phyloP scores from a whole-genome alignment of 2,113 vertebrate genomes.

The Larimichthys crocea region DNA sequence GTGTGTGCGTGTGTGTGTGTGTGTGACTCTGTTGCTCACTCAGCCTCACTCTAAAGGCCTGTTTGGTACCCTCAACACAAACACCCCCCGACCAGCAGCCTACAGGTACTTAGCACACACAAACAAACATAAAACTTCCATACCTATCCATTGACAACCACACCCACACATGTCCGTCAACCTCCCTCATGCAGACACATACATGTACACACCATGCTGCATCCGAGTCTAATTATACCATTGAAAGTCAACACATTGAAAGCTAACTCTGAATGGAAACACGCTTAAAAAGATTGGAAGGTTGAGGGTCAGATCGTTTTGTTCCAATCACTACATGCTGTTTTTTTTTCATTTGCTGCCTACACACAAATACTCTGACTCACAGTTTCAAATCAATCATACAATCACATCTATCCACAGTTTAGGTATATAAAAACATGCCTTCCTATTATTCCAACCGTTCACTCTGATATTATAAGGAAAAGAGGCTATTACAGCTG shows the following conservation, averaged over 20 bases:
- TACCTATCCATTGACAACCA: conserved; percentile 13
- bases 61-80: conserved; percentile 51
- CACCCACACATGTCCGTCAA: background rate
- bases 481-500: conserved; percentile 44
- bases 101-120: conserved; percentile 59
- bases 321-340: conserved; percentile 56
- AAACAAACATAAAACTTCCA: background rate
- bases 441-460: conserved; percentile 47
- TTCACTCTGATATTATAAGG: conserved; percentile 45
- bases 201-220: background rate
- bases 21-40: conserved; percentile 56
- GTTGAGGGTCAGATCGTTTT: conserved; percentile 67
- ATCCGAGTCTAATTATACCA: conserved; percentile 49
- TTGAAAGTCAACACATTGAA: conserved; percentile 53
- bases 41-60: conserved; percentile 65
- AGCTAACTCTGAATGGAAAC: conserved; percentile 54
- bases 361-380: conserved; percentile 54
- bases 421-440: conserved; percentile 56
- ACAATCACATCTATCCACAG: conserved; percentile 62
- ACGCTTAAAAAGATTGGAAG: conserved; percentile 51
- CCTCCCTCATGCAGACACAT: background rate
- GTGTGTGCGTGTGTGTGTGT: conserved; percentile 23
- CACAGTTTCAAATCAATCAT: conserved; percentile 64
- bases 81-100: conserved; percentile 48
- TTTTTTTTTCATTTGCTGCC: conserved; percentile 67